Percentiles rank a stretch among this genome's conserved stretches.
These are phyloP conservation scores for Corythaixoides concolor DNA, from an alignment of 2,113 vertebrate genomes.

Conservation along the genomic window DNA sequence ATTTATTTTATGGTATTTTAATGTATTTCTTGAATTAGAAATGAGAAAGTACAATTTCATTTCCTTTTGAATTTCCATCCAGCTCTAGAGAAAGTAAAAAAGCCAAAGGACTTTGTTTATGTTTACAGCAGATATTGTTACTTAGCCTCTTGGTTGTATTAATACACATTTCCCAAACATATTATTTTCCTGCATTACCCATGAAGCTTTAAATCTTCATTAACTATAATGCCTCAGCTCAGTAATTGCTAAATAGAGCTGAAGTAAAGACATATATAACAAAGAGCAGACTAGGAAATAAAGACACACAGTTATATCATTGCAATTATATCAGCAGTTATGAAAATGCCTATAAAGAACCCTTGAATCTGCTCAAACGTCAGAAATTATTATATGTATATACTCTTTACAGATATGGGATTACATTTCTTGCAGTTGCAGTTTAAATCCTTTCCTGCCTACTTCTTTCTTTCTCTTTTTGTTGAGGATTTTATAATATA, in stretches of 20 bases:
- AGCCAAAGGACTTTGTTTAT: not conserved
- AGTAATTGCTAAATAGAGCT: slow-evolving; percentile 29
- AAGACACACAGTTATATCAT: not conserved
- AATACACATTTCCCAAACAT: not conserved
- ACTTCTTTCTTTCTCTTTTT: not conserved
- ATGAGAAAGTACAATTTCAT: not conserved
- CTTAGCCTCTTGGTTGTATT: not conserved
- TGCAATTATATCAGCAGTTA: not conserved
- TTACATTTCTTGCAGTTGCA: not conserved
- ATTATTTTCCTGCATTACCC: not conserved
- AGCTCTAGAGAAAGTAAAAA: not conserved
- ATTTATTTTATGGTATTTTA: not conserved
- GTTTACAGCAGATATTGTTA: not conserved
- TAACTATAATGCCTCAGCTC: not conserved
- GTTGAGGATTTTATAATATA: not conserved
- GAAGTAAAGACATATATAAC: not conserved
- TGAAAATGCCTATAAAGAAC: not conserved
- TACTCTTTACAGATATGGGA: not conserved
- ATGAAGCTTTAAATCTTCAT: not conserved
- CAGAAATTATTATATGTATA: not conserved
- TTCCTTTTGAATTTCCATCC: not conserved
- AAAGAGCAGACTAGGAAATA: not conserved
- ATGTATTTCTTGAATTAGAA: not conserved
- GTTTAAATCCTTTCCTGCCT: not conserved
- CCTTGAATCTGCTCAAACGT: not conserved